A percentile compares a stretch with the other conserved stretches of the same genome.
Conservation (phyloP, 2,113 vertebrate species). For the Tamias sibiricus region DNA sequence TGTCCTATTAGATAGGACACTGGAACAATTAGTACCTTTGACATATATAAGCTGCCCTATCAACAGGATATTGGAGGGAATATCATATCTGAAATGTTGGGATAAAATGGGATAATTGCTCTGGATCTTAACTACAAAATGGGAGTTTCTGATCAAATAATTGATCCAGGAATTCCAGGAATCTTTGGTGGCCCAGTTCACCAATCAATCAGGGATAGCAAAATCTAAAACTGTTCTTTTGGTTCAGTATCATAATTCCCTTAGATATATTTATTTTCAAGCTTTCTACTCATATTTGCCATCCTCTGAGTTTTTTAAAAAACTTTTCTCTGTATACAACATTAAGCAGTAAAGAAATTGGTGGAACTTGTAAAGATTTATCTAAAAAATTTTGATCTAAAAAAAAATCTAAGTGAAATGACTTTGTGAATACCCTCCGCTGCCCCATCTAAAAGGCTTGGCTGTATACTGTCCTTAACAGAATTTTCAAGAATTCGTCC, state of each 20-base stretch:
- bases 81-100: background rate
- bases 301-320: background rate
- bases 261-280: background rate
- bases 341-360: constrained; percentile 5
- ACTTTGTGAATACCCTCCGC: background rate
- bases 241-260: background rate
- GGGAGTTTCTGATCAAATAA: background rate
- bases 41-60: background rate
- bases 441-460: background rate
- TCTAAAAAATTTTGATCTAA: background rate
- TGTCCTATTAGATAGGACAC: background rate
- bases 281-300: background rate
- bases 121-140: constrained; percentile 14
- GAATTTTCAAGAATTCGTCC: background rate
- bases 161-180: background rate
- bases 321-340: background rate
- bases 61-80: background rate
- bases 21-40: background rate
- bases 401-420: constrained; percentile 1
- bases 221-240: background rate
- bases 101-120: background rate
- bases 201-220: background rate
- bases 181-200: background rate
- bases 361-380: background rate
- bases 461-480: background rate